phyloP scores from a whole-genome alignment of 2,113 vertebrate genomes.

The Tringa solitaria region DNA sequence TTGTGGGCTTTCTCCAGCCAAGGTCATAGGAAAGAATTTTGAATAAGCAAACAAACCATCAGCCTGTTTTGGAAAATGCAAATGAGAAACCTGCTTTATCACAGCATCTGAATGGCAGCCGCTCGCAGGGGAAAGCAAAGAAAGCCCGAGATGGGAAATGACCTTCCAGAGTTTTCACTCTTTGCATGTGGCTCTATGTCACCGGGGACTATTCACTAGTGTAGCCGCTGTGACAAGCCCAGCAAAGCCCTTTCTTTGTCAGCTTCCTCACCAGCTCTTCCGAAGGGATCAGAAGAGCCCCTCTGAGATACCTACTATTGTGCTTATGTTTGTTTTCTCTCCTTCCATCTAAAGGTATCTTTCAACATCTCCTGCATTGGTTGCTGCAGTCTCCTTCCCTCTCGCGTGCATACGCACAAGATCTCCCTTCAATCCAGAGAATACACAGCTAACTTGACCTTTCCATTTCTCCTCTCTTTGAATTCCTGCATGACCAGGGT shows the following conservation, averaged over 20 bases:
- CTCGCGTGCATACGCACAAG: not conserved
- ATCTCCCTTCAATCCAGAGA: not conserved
- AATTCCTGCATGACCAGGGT: not conserved
- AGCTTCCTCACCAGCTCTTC: not conserved
- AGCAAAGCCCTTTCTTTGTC: not conserved
- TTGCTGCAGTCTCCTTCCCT: not conserved
- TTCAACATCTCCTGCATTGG: not conserved
- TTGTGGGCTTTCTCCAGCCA: not conserved
- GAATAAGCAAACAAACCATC: not conserved
- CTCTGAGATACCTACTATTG: not conserved
- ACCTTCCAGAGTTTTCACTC: not conserved
- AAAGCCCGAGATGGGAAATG: not conserved
- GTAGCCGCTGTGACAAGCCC: accelerated
- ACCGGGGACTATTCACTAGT: accelerated
- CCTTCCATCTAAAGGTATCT: not conserved
- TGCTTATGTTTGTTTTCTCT: not conserved
- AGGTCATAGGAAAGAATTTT: constrained; percentile 52
- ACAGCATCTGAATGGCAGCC: not conserved
- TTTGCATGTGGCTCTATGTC: not conserved
- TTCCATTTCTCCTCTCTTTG: not conserved
- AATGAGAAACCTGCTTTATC: constrained; percentile 25
- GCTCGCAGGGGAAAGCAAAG: not conserved
- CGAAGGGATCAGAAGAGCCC: not conserved
- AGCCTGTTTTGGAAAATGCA: constrained; percentile 35
- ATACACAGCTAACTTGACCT: not conserved